Conservation (phyloP, 2,888 invertebrate genomes). For the Hydrotaea cyrtoneurina region DNA sequence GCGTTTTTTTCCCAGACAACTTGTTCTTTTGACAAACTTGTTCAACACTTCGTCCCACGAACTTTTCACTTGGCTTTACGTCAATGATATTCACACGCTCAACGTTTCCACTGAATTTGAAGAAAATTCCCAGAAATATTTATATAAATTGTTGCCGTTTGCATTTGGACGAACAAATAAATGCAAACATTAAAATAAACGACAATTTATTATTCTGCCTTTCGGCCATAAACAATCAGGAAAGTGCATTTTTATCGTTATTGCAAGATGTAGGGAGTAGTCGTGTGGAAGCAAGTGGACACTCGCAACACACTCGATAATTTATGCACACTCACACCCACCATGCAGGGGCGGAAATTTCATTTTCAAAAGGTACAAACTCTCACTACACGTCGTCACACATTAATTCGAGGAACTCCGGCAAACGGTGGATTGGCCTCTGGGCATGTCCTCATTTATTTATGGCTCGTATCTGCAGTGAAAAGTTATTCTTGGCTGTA, state of each 20-base stretch:
- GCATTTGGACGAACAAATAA: not conserved
- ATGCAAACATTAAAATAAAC: not conserved
- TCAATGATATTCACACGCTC: too few species aligned
- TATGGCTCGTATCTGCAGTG: not conserved
- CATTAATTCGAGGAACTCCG: not conserved
- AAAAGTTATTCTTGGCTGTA: not conserved
- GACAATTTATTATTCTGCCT: slow-evolving; percentile 20
- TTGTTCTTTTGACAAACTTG: too few species aligned
- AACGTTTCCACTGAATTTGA: too few species aligned
- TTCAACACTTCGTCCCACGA: too few species aligned
- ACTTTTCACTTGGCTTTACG: too few species aligned
- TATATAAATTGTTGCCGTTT: not conserved
- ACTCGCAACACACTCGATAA: not conserved
- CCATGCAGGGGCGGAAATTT: not conserved
- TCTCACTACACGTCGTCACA: not conserved
- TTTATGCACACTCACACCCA: not conserved
- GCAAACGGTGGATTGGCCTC: not conserved
- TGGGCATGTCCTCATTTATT: slow-evolving; percentile 6
- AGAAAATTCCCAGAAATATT: not conserved
- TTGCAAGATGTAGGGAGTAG: not conserved
- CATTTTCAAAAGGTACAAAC: not conserved
- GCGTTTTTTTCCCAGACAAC: too few species aligned
- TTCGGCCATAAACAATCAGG: slow-evolving; percentile 9
- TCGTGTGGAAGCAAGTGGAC: not conserved
- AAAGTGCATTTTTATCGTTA: slow-evolving; percentile 3